Evolutionary conservation across 2,888 invertebrate genomes (phyloP).

Genomic region (Willowsia nigromaculata): DNA sequence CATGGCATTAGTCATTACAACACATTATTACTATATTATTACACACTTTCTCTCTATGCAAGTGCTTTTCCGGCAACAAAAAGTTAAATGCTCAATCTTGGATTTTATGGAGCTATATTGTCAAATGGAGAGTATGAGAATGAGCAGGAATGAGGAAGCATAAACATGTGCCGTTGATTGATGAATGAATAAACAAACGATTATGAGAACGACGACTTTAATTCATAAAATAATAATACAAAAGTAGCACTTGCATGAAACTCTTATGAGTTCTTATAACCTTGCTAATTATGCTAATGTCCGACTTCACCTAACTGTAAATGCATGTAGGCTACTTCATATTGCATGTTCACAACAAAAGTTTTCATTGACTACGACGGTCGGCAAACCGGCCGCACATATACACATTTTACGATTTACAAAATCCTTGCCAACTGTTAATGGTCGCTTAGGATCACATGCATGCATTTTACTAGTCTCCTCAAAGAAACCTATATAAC

Average conservation of each 20-base stretch:
- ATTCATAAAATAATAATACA: neutral
- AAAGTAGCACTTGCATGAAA: neutral
- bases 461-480: neutral
- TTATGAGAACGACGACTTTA: neutral
- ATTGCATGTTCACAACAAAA: neutral
- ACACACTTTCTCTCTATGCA: neutral
- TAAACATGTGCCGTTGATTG: constrained; percentile 16
- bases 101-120: no score
- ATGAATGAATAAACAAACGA: constrained; percentile 5
- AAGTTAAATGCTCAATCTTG: no score
- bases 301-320: neutral
- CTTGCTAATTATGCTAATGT: constrained; percentile 4
- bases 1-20: neutral
- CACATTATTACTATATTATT: neutral
- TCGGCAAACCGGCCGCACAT: neutral
- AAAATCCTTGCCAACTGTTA: neutral
- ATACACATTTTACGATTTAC: constrained; percentile 29
- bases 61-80: neutral
- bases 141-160: neutral
- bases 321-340: neutral
- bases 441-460: constrained; percentile 17
- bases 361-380: constrained; percentile 4
- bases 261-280: neutral
- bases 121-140: no score
- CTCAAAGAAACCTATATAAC: neutral